Evolutionary conservation across 2,797 vertebrate species (phyloP).

Genomic region (Thaleichthys pacificus): DNA sequence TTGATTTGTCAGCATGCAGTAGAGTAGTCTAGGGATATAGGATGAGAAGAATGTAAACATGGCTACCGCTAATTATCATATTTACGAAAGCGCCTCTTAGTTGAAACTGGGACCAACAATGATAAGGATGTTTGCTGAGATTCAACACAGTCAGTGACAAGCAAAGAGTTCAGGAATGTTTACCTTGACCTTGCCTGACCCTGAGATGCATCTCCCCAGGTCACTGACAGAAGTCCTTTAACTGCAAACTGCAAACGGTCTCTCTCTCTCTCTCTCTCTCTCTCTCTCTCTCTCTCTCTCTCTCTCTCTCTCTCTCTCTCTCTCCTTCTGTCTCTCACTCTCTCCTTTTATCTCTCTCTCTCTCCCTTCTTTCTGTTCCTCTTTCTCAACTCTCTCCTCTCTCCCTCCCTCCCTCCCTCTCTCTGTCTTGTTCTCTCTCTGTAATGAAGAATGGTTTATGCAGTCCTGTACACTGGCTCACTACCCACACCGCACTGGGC

Average conservation of each 20-base stretch:
- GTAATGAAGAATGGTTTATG: conserved; percentile 5
- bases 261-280: too few species aligned
- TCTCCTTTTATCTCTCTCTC: too few species aligned
- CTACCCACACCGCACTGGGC: conserved; percentile 2
- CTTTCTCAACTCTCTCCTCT: neutral
- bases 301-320: too few species aligned
- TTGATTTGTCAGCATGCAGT: too few species aligned
- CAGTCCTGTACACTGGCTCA: neutral
- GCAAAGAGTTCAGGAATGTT: neutral
- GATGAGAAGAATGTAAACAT: too few species aligned
- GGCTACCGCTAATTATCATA: neutral
- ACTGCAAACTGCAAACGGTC: too few species aligned
- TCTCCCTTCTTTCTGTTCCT: too few species aligned
- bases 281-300: too few species aligned
- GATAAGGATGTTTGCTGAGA: neutral
- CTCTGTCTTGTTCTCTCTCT: neutral
- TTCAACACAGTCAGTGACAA: neutral
- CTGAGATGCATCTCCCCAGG: neutral
- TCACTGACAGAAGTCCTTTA: too few species aligned
- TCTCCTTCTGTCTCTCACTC: too few species aligned
- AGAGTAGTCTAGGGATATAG: too few species aligned
- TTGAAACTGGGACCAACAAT: neutral
- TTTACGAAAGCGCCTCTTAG: neutral
- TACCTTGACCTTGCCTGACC: neutral
- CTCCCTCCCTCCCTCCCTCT: neutral